Conservation (phyloP, 2,113 vertebrate genomes). For the Melanerpes aurifrons region DNA sequence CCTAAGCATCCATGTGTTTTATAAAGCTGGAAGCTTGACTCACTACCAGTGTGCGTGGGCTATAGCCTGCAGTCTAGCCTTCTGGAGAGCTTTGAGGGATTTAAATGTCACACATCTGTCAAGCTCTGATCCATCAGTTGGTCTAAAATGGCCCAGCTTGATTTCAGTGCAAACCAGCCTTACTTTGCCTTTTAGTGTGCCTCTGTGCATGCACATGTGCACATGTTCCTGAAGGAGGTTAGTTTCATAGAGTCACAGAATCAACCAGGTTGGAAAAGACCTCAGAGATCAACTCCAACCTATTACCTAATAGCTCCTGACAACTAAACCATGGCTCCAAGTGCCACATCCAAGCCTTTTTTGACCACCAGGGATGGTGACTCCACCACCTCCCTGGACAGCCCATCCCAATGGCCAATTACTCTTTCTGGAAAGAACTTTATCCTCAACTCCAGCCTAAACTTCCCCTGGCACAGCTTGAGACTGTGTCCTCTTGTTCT, state of each 20-base stretch:
- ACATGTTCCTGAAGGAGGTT: not conserved
- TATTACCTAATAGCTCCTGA: too few species aligned
- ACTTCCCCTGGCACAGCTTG: too few species aligned
- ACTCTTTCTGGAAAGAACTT: too few species aligned
- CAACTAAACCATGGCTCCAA: too few species aligned
- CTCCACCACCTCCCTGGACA: too few species aligned
- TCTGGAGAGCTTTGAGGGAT: not conserved
- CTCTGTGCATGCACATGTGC: fast-evolving
- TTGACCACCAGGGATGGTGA: too few species aligned
- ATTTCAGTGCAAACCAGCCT: not conserved
- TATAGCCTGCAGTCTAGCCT: not conserved
- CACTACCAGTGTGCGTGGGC: not conserved
- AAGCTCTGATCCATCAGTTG: not conserved
- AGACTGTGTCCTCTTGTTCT: too few species aligned
- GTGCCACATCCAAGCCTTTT: too few species aligned
- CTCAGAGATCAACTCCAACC: too few species aligned
- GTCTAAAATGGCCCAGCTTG: not conserved
- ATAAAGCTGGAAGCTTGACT: not conserved
- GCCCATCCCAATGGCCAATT: too few species aligned
- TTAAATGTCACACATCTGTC: not conserved
- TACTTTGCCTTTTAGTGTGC: not conserved
- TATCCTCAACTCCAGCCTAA: too few species aligned
- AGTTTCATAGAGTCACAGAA: not conserved
- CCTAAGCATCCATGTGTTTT: not conserved
- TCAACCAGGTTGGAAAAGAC: too few species aligned